Base-by-base conservation (phyloP, 2,888 invertebrate genomes). In the Idaea aversata region DNA sequence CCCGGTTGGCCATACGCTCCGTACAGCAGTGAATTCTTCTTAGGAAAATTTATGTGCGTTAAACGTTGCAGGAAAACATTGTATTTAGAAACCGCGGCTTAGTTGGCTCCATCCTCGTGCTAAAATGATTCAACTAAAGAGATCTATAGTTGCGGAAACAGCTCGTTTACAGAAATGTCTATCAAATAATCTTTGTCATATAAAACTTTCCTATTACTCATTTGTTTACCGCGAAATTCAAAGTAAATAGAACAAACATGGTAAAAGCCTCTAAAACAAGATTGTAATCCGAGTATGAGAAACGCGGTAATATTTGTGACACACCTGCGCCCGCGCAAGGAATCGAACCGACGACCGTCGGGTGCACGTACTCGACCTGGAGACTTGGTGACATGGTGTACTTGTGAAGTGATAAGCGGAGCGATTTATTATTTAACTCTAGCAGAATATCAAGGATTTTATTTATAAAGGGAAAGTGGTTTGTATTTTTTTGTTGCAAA, bases 281-380 rank as follows among this genome's bases (percentile, higher is more conserved):
- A 47, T 47, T 47, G 47, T 47, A 47, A 47, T 47, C 47, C 47
- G 47, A 47, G 47, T 47, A 7, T 47, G 47, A 47, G 47, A 47
- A 69, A 68, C 66, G 67, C 62, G 64, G 70, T 67, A 66, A 68
- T 61, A 70, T 62, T 62, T 59, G 57, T 38, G 65, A 65, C 70
- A 68, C 73, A 73, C 72, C 70, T 70, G 70, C 63, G 67, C 36
- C 66, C 70, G 70, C 62, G 67, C 36, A 66, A 61, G 68, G 69
- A 67, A 71, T 69, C 65, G 66, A 71, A 70, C 68, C 70, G 16
- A 66, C 66, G 60, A 65, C 71, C 66, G 63, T 64, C 66, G 76
- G 71, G 76, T 74, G 77, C 89, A 87, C 89, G 88, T 88, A 85
- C 80, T 67, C 80, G 88, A 88, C 88, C 87, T 74, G 73, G 0